Base-by-base conservation (phyloP, 2,797 vertebrate species). In the Coendou prehensilis region DNA sequence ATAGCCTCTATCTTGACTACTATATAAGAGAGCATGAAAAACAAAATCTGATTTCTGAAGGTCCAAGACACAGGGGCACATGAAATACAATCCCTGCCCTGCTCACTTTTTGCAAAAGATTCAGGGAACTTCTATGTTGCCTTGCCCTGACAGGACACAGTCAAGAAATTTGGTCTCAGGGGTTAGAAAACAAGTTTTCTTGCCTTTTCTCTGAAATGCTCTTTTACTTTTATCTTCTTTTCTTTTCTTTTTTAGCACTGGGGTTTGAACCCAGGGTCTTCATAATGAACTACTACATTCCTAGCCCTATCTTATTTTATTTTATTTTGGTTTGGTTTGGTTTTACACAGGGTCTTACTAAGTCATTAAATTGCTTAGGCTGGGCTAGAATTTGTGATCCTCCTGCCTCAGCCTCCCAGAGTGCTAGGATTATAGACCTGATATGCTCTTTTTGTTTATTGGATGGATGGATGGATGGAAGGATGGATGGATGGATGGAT, bases 151-250 rank as follows among this genome's bases (percentile, higher is more conserved):
- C 22, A 86, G 9, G 14, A 54, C 37, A 14, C 0, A 0, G 3
- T 41, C 57, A 52, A 56, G 6, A 73, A 69, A 45, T 79, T 30
- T 56, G 47, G 90, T 22, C 6, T 4, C 41, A 67, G 75, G 81
- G n/a, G 67, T 93, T 33, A 54, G 87, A 80, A 93, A 91, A 76
- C 17, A 37, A 22, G 17, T 37, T 64, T 91, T 86, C 81, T 90
- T 54, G 37, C 14, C 28, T 71, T 91, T 89, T 23, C 91, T 91
- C 76, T 75, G 61, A 41, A 59, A 1, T 0, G 3, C 8, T 78
- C 23, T 67, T 88, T 57, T 23, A 45, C 1, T 83, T 92, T 41
- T 41, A 41, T 41, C 37, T 63, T 37, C 20, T 56, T 71, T 71
- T 8, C 59, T 61, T 47, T 47, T 76, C 6, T 45, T 45, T 76